A percentile compares a stretch with the other conserved stretches of the same genome.
These are phyloP conservation scores for Protaetia brevitarsis DNA, from an alignment of 1,140 invertebrate genomes.

Conservation along the genomic window DNA sequence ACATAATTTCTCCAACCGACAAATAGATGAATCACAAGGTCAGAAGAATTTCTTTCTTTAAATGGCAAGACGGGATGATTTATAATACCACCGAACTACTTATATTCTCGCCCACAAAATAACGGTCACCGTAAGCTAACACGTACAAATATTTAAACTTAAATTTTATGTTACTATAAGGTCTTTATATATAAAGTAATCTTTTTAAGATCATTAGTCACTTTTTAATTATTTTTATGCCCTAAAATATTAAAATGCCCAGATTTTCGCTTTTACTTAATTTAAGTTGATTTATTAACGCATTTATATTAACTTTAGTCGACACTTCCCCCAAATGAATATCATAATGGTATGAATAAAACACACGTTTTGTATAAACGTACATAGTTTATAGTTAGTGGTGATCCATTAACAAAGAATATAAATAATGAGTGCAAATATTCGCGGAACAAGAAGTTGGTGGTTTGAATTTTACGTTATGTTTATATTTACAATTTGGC, in stretches of 20 bases:
- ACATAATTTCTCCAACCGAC: conserved; percentile 14
- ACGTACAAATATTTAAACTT: too few species aligned
- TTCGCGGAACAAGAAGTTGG: neutral
- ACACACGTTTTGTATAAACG: too few species aligned
- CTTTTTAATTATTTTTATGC: too few species aligned
- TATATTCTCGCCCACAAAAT: conserved; percentile 1
- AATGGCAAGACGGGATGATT: neutral
- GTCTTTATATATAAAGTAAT: neutral
- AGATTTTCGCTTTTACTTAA: too few species aligned
- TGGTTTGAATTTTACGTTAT: neutral
- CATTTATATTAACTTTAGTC: too few species aligned
- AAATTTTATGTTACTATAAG: neutral
- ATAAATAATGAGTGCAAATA: neutral
- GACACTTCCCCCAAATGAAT: too few species aligned
- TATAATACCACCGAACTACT: neutral
- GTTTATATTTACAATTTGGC: neutral
- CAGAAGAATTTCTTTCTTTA: neutral
- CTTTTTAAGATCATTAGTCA: too few species aligned
- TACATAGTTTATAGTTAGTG: neutral
- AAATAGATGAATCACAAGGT: conserved; percentile 7
- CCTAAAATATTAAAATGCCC: too few species aligned
- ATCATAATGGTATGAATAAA: too few species aligned
- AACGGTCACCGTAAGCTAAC: too few species aligned
- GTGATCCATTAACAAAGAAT: neutral
- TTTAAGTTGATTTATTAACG: too few species aligned